phyloP scores from a whole-genome alignment of 2,888 invertebrate genomes.

The Lasioglossum morio region DNA sequence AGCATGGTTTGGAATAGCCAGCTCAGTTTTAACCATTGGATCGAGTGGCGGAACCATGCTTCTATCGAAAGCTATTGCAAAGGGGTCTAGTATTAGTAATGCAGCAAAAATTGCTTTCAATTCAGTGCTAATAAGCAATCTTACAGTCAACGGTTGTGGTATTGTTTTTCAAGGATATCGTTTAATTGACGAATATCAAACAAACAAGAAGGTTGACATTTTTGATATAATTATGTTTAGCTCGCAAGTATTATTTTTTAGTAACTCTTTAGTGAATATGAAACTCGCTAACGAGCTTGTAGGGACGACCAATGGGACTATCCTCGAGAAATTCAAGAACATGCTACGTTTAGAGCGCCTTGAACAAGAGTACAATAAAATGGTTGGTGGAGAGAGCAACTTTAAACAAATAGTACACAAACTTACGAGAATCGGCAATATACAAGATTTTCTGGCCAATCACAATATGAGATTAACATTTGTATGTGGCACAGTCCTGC shows the following conservation, averaged over 20 bases:
- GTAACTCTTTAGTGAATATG: constrained; percentile 71
- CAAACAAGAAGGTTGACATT: constrained; percentile 35
- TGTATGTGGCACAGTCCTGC: neutral
- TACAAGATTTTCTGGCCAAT: neutral
- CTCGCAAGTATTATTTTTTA: constrained; percentile 74
- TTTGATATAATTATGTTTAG: constrained; percentile 65
- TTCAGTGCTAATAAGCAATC: constrained; percentile 64
- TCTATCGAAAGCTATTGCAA: constrained; percentile 64
- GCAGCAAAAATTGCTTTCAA: constrained; percentile 67
- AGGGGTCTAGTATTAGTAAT: constrained; percentile 63
- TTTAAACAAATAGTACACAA: neutral
- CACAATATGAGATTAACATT: neutral
- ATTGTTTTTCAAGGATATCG: constrained; percentile 62
- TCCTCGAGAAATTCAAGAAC: constrained; percentile 72
- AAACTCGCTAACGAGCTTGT: constrained; percentile 71
- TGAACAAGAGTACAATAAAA: constrained; percentile 32
- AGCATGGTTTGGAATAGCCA: constrained; percentile 73
- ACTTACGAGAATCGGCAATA: neutral
- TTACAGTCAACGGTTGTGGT: constrained; percentile 68
- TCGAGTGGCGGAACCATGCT: constrained; percentile 67
- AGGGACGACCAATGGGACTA: constrained; percentile 63
- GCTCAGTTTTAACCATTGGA: constrained; percentile 68
- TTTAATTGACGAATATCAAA: constrained; percentile 61
- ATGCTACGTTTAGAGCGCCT: constrained; percentile 72
- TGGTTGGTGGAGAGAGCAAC: accelerated